Base-by-base conservation (phyloP, 1,140 invertebrate species). In the Lanistes nyassanus region DNA sequence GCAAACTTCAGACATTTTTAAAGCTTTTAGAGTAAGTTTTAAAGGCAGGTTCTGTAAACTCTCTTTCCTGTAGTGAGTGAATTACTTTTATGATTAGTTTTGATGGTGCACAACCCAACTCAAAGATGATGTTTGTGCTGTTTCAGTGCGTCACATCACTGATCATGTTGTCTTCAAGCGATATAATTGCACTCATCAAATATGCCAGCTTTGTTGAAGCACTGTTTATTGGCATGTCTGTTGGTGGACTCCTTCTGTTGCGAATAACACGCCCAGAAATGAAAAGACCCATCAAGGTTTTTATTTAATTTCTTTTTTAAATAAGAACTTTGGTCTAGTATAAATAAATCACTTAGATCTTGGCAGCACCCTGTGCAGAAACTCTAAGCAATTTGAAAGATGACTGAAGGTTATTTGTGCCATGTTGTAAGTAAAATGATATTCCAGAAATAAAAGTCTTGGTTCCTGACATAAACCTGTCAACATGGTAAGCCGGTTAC, bases 131-230 rank as follows among this genome's bases (percentile, higher is more conserved):
- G 19, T n/a, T 60, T 11, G 37, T 51, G 31, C 26, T n/a, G 1
- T 84, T 88, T 73, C 84, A 92, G 90, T 90, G 91, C 56, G 37
- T 90, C 21, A 83, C 97, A 74, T 97, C 96, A 9, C 88, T 98
- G 68, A 83, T 95, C 34, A 97, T 97, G 93, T 90, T 98, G 75
- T 92, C 93, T 73, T 94, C 94, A 34, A 93, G 93, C 83, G 94
- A 98, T 87, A 93, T 97, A n/a, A 96, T 96, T 88, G 92, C 92
- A 5, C 92, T 99, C 26, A 98, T 99, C 77, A 96, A 97, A 86
- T 98, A 97, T 88, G 94, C 97, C 34, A 95, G 94, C 67, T 97
- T 97, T 85, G 95, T 97, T 62, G 97, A 98, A 90, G 94, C 95
- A 19, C 90, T 97, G n/a, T 98, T 98, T 85, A 97, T 95, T n/a